A percentile compares a stretch with the other conserved stretches of the same genome.
Conservation (phyloP, 2,888 invertebrate species). For the Mesorhabditis spiculigera region DNA sequence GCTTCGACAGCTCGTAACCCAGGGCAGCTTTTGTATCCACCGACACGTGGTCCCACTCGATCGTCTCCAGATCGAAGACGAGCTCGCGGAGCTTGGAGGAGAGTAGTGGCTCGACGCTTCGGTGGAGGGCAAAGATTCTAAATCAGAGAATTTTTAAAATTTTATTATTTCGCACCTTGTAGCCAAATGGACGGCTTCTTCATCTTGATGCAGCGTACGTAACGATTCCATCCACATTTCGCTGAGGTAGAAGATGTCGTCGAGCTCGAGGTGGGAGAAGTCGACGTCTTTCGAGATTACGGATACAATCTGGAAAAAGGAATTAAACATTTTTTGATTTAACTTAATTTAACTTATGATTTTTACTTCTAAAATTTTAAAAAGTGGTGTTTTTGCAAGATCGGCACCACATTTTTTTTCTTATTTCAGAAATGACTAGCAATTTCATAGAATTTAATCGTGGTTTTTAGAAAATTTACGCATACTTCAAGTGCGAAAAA, state of each 20-base stretch:
- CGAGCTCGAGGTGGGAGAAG: not conserved
- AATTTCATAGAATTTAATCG: too few species aligned
- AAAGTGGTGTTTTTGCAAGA: too few species aligned
- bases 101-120: not conserved
- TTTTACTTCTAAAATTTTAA: too few species aligned
- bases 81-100: not conserved
- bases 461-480: too few species aligned
- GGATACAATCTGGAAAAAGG: not conserved
- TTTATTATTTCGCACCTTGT: not conserved
- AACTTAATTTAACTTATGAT: too few species aligned
- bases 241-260: not conserved
- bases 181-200: not conserved
- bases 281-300: not conserved
- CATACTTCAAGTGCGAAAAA: too few species aligned
- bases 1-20: not conserved
- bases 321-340: too few species aligned
- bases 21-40: not conserved
- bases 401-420: too few species aligned
- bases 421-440: too few species aligned
- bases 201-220: not conserved
- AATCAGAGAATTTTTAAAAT: not conserved
- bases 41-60: not conserved
- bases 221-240: not conserved
- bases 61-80: slow-evolving; percentile 6
- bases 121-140: slow-evolving; percentile 5